phyloP scores from a whole-genome alignment of 2,888 invertebrate species.

The Perdita meconis region DNA sequence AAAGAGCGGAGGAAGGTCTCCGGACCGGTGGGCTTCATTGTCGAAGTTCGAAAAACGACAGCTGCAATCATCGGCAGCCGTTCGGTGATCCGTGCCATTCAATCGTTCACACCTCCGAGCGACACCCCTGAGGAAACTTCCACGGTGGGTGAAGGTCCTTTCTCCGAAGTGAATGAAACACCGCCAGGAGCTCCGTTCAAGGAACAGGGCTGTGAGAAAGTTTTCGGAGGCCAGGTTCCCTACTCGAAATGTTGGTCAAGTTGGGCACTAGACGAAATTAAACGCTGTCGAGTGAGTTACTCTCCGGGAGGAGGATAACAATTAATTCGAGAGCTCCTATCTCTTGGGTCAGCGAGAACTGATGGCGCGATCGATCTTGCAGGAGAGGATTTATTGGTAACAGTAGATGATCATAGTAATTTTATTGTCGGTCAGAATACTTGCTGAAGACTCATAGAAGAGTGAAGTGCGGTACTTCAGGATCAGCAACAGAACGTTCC shows the following conservation, averaged over 20 bases:
- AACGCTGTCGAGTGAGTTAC: background rate
- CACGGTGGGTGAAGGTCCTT: conserved; percentile 24
- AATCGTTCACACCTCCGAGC: conserved; percentile 58
- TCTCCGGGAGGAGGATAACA: background rate
- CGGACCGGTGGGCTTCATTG: conserved; percentile 49
- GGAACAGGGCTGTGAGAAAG: conserved; percentile 14
- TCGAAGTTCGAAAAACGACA: conserved; percentile 68
- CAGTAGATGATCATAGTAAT: too few species aligned
- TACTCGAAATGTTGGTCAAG: background rate
- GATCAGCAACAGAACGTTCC: too few species aligned
- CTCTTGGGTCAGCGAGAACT: too few species aligned
- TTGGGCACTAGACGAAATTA: background rate
- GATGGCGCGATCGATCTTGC: too few species aligned
- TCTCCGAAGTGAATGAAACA: conserved; percentile 11
- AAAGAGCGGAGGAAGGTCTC: conserved; percentile 54
- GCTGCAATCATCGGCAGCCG: conserved; percentile 69
- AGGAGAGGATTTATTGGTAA: too few species aligned
- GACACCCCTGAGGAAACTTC: too few species aligned
- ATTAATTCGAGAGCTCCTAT: too few species aligned
- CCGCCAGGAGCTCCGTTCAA: conserved; percentile 24
- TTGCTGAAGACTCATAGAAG: too few species aligned
- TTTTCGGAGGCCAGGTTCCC: background rate
- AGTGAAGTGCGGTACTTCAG: too few species aligned
- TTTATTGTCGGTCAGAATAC: too few species aligned
- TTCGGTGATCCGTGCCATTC: conserved; percentile 56